Base-by-base conservation (phyloP, 2,888 invertebrate genomes). In the Dioctria linearis region DNA sequence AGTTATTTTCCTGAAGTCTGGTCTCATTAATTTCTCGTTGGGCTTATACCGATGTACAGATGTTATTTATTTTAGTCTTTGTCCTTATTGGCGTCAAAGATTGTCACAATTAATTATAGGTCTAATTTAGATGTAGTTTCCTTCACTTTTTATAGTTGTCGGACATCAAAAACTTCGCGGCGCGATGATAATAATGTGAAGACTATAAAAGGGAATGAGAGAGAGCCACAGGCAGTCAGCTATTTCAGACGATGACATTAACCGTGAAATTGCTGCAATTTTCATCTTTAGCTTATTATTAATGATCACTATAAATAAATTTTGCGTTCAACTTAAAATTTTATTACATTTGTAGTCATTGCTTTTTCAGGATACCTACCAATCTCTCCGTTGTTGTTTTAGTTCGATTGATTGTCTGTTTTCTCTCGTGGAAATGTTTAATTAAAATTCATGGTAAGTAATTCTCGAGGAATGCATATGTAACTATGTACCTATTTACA, bases 21-120 rank as follows among this genome's bases (percentile, higher is more conserved):
- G 54, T 54, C 54, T 11, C 9, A n/a, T 11, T 8, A 54, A 54
- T 54, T 54, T 54, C 2, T 3, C 54, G 11, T 11, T n/a, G 9
- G 11, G 3, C 11, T 54, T 54, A 54, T 54, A 11, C 46, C n/a
- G 11, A 11, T 4, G 54, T 54, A 3, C 11, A 46, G 54, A 11
- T 25, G 25, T 25, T 25, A 25, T 25, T 1, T 3, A 54, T 54
- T 54, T 54, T 2, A 54, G 4, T n/a, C 54, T 54, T 4, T 11
- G 3, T 54, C 4, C 6, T n/a, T 54, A 54, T 54, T n/a, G 54
- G 11, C 54, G 54, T 11, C 11, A 54, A 54, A 54, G 11, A 54
- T 54, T 54, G 54, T 54, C 54, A 54, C 54, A 54, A 54, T 54
- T 54, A 54, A 54, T 54, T 54, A 11, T 54, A n/a, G 54, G 4